Conservation (phyloP, 1,140 invertebrate species). For the Galleria mellonella region DNA sequence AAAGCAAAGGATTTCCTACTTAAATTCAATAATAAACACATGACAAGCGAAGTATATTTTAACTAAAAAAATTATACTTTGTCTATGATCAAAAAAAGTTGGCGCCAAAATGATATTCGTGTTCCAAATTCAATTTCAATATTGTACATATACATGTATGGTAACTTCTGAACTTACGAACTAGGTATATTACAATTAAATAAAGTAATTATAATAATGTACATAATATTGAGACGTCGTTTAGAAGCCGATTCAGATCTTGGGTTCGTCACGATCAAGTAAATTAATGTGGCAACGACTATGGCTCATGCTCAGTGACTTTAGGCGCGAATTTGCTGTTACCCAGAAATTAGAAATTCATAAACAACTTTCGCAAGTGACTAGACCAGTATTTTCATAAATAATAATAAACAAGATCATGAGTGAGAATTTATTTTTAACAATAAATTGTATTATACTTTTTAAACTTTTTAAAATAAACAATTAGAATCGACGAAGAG, state of each 20-base stretch:
- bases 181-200: slow-evolving; percentile 12
- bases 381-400: too few relatives aligned
- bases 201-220: slow-evolving; percentile 4
- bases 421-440: too few relatives aligned
- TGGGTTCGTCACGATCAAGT: slow-evolving; percentile 1
- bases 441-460: too few relatives aligned
- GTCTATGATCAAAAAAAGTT: too few relatives aligned
- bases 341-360: not conserved
- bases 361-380: too few relatives aligned
- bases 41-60: slow-evolving; percentile 13
- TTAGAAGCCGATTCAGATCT: slow-evolving; percentile 8
- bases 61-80: too few relatives aligned
- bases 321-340: slow-evolving; percentile 9
- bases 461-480: too few relatives aligned
- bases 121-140: slow-evolving; percentile 4
- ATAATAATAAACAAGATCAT: too few relatives aligned
- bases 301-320: slow-evolving; percentile 11
- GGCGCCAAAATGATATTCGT: too few relatives aligned
- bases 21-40: slow-evolving; percentile 25
- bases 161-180: slow-evolving; percentile 26
- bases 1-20: slow-evolving; percentile 31
- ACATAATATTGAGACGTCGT: slow-evolving; percentile 12
- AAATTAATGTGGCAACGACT: slow-evolving; percentile 12
- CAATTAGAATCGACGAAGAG: too few relatives aligned
- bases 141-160: slow-evolving; percentile 25